Evolutionary conservation across 2,797 vertebrate species (phyloP).

Genomic region (Melanotaenia boesemani): DNA sequence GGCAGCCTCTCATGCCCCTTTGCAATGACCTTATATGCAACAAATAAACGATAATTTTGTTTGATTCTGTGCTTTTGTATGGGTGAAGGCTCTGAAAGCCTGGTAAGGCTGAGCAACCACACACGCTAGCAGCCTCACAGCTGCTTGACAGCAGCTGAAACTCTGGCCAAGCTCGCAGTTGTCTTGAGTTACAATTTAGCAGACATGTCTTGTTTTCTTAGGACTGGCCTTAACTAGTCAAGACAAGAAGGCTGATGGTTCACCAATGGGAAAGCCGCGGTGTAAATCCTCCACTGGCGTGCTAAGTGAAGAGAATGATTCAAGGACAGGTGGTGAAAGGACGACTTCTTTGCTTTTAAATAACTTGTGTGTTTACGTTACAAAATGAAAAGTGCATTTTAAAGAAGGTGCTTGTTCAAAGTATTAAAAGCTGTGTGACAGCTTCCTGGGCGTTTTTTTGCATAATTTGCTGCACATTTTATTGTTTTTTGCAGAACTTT

Average conservation of each 20-base stretch:
- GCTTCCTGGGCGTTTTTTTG: background rate
- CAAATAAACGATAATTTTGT: constrained; percentile 83
- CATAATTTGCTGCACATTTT: background rate
- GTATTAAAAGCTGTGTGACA: background rate
- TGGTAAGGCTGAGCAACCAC: constrained; percentile 48
- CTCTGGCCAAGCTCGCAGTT: constrained; percentile 53
- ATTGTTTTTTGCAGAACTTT: constrained; percentile 15
- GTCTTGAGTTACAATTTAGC: constrained; percentile 78
- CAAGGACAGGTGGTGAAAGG: constrained; percentile 73
- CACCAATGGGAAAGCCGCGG: constrained; percentile 58
- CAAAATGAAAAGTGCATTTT: constrained; percentile 8
- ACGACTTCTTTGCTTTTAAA: constrained; percentile 42
- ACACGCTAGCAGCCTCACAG: constrained; percentile 60
- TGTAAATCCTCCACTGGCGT: constrained; percentile 70
- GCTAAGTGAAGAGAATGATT: constrained; percentile 71
- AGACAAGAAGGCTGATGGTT: constrained; percentile 77
- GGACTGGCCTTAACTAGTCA: constrained; percentile 76
- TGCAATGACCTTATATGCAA: constrained; percentile 86
- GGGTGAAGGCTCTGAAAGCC: constrained; percentile 66
- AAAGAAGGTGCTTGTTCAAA: constrained; percentile 13
- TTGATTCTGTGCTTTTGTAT: constrained; percentile 68
- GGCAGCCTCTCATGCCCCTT: constrained; percentile 84
- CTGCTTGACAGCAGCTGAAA: constrained; percentile 77
- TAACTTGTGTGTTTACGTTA: constrained; percentile 43
- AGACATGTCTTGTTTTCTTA: constrained; percentile 73